A percentile compares a stretch with the other conserved stretches of the same genome.
Evolutionary conservation across 2,888 invertebrate genomes (phyloP).

Genomic region (Prosopocoilus inquinatus): DNA sequence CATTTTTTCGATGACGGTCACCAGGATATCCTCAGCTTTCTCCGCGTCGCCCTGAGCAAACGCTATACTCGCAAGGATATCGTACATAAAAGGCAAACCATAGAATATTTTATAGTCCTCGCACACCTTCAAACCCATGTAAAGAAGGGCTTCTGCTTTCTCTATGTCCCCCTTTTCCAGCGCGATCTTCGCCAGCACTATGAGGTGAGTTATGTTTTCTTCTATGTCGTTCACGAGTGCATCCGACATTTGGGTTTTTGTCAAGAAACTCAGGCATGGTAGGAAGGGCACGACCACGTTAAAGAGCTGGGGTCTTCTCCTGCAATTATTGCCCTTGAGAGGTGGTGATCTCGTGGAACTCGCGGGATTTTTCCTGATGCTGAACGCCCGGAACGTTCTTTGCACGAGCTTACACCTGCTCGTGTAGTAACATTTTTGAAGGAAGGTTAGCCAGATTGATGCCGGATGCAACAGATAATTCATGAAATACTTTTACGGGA

Average conservation of each 20-base stretch:
- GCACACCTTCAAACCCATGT: constrained; percentile 47
- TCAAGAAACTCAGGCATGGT: constrained; percentile 2
- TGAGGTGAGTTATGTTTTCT: constrained; percentile 45
- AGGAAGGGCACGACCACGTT: neutral
- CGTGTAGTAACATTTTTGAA: neutral
- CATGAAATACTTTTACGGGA: no score
- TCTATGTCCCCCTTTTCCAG: constrained; percentile 45
- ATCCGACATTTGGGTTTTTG: constrained; percentile 7
- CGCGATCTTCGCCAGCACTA: constrained; percentile 43
- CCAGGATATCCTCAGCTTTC: constrained; percentile 48
- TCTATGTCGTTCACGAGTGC: constrained; percentile 37
- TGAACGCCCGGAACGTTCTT: no score
- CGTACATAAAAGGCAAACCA: constrained; percentile 48
- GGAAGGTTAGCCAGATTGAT: neutral
- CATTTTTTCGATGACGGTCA: constrained; percentile 48
- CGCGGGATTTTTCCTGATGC: no score
- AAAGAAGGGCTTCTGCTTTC: constrained; percentile 46
- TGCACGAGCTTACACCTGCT: neutral
- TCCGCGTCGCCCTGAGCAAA: constrained; percentile 46
- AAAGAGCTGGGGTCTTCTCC: neutral
- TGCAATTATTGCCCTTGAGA: neutral
- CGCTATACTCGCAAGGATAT: constrained; percentile 49
- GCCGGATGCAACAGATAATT: no score
- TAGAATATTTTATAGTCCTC: constrained; percentile 46
- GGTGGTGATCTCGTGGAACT: no score